Percentiles rank a stretch among this genome's conserved stretches.
Conservation (phyloP, 2,888 invertebrate genomes). For the Eupithecia subfuscata region DNA sequence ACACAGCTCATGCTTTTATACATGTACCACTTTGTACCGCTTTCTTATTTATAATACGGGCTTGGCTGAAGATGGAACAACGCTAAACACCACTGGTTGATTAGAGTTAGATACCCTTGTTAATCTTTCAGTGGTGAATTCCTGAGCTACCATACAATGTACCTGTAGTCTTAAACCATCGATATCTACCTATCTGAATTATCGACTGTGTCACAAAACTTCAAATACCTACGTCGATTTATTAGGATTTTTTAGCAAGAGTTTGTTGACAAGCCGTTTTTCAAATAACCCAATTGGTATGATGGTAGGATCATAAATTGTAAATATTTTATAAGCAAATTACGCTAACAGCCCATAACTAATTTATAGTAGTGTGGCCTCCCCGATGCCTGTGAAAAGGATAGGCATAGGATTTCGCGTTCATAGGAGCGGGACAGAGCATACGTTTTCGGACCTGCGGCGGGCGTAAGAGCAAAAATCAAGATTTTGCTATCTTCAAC, state of each 20-base stretch:
- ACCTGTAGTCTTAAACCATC: slow-evolving; percentile 41
- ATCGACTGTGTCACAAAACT: slow-evolving; percentile 25
- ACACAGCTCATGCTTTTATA: slow-evolving; percentile 55
- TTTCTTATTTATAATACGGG: slow-evolving; percentile 48
- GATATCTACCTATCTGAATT: slow-evolving; percentile 23
- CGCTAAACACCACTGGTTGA: neutral
- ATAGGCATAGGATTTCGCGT: no score
- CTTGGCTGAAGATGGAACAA: slow-evolving; percentile 16
- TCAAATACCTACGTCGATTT: slow-evolving; percentile 11
- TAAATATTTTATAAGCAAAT: slow-evolving; percentile 41
- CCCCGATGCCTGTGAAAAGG: no score
- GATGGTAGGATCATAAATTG: slow-evolving; percentile 45
- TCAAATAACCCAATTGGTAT: neutral
- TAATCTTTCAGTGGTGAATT: neutral
- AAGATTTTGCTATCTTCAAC: no score
- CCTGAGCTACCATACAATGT: slow-evolving; percentile 23
- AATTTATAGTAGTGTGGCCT: slow-evolving; percentile 49
- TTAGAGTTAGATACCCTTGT: neutral
- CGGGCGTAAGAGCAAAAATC: no score
- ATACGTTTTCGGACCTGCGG: no score
- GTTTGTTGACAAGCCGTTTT: neutral
- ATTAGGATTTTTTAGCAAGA: neutral
- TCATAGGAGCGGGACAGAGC: no score
- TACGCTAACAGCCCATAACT: slow-evolving; percentile 40
- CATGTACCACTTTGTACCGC: slow-evolving; percentile 52